A percentile compares a stretch with the other conserved stretches of the same genome.
Evolutionary conservation across 2,888 invertebrate genomes (phyloP).

Genomic region (Trachelus stipa): DNA sequence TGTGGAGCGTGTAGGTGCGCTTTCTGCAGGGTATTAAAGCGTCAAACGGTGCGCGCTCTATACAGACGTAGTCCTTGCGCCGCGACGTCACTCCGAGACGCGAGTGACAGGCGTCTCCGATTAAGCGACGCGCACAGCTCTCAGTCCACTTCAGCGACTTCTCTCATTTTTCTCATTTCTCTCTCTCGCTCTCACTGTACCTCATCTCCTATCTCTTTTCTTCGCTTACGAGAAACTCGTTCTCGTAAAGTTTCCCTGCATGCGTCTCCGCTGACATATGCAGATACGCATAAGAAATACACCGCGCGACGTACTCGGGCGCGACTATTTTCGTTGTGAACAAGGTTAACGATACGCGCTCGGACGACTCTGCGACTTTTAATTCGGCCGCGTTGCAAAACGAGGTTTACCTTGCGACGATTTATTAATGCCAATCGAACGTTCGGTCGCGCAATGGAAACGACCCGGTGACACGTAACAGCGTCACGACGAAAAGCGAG

Average conservation of each 20-base stretch:
- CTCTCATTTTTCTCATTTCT: not conserved
- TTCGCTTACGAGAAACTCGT: not conserved
- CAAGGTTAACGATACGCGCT: not conserved
- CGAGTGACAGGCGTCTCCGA: constrained; percentile 8
- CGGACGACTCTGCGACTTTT: not conserved
- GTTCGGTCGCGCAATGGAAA: not conserved
- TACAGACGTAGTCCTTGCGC: constrained; percentile 12
- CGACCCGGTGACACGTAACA: not conserved
- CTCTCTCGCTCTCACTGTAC: not conserved
- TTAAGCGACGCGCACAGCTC: not conserved
- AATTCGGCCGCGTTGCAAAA: not conserved
- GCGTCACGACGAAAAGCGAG: not conserved
- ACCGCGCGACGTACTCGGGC: not conserved
- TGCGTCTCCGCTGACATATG: not conserved
- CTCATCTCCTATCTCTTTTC: too few species aligned
- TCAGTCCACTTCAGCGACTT: constrained; percentile 8
- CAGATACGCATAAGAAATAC: not conserved
- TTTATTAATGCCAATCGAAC: not conserved
- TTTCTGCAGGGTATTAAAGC: not conserved
- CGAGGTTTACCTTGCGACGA: not conserved
- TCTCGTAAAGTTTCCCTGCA: not conserved
- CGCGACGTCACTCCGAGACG: constrained; percentile 1
- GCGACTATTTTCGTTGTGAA: not conserved
- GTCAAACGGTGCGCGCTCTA: constrained; percentile 18
- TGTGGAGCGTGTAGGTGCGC: not conserved